Evolutionary conservation across 2,797 vertebrate species (phyloP).

Genomic region (Cyclura pinguis): DNA sequence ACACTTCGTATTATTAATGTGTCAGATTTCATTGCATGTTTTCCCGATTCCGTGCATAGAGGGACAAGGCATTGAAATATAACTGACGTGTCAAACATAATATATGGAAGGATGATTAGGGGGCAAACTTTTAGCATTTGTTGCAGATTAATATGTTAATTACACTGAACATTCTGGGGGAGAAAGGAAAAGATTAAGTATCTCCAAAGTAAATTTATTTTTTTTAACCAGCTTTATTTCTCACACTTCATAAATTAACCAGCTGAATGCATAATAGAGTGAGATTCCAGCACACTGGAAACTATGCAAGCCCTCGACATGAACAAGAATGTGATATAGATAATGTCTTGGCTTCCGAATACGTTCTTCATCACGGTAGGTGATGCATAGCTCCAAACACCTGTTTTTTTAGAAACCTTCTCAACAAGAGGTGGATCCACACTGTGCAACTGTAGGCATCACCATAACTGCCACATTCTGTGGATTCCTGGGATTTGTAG

Average conservation of each 20-base stretch:
- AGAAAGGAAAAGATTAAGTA: conserved; percentile 69
- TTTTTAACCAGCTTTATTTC: conserved; percentile 71
- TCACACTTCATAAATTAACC: conserved; percentile 75
- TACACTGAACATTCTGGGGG: conserved; percentile 58
- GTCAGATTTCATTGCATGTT: conserved; percentile 54
- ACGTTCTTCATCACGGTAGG: conserved; percentile 65
- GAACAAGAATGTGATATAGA: conserved; percentile 51
- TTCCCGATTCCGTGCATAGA: conserved; percentile 30
- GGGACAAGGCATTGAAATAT: conserved; percentile 59
- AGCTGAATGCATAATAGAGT: conserved; percentile 59
- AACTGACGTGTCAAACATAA: conserved; percentile 67
- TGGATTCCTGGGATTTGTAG: too few relatives aligned
- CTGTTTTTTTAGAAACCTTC: conserved; percentile 20
- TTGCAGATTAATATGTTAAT: conserved; percentile 79
- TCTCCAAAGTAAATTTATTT: conserved; percentile 77
- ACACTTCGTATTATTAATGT: conserved; percentile 59
- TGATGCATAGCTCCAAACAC: conserved; percentile 34
- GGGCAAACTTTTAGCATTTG: conserved; percentile 70
- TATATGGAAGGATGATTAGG: conserved; percentile 65
- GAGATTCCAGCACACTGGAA: conserved; percentile 52
- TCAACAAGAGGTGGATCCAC: too few relatives aligned
- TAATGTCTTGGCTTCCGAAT: conserved; percentile 50
- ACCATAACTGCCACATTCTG: too few relatives aligned
- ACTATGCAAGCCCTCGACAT: conserved; percentile 68
- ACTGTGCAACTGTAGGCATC: too few relatives aligned